phyloP scores from a whole-genome alignment of 1,140 invertebrate genomes.

The Dryas iulia region DNA sequence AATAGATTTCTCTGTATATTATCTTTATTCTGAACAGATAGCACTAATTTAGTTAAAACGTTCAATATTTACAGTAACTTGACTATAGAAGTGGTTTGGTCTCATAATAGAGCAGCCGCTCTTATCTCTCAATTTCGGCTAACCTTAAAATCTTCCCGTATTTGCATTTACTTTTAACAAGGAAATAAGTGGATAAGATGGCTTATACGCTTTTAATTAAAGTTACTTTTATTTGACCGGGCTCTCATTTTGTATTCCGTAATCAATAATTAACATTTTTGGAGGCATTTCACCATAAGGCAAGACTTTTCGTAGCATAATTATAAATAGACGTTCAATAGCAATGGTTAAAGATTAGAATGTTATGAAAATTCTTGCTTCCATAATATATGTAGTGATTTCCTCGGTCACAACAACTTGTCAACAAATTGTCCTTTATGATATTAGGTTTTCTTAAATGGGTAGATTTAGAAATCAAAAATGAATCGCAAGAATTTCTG shows the following conservation, averaged over 20 bases:
- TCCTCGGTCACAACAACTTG: too few relatives aligned
- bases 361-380: too few relatives aligned
- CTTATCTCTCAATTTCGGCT: not conserved
- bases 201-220: not conserved
- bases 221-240: not conserved
- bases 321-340: too few relatives aligned
- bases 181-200: not conserved
- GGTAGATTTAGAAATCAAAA: too few relatives aligned
- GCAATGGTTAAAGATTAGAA: too few relatives aligned
- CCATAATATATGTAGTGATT: too few relatives aligned
- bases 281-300: too few relatives aligned
- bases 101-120: not conserved
- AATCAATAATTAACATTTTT: not conserved
- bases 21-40: not conserved
- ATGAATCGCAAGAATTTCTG: too few relatives aligned
- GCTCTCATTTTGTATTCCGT: not conserved
- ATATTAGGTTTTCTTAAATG: too few relatives aligned
- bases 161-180: not conserved
- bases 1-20: not conserved
- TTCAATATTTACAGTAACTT: not conserved
- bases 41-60: not conserved
- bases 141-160: not conserved
- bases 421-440: too few relatives aligned
- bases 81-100: not conserved
- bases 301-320: too few relatives aligned